phyloP scores from a whole-genome alignment of 2,888 invertebrate species.

The Papilio elwesi region DNA sequence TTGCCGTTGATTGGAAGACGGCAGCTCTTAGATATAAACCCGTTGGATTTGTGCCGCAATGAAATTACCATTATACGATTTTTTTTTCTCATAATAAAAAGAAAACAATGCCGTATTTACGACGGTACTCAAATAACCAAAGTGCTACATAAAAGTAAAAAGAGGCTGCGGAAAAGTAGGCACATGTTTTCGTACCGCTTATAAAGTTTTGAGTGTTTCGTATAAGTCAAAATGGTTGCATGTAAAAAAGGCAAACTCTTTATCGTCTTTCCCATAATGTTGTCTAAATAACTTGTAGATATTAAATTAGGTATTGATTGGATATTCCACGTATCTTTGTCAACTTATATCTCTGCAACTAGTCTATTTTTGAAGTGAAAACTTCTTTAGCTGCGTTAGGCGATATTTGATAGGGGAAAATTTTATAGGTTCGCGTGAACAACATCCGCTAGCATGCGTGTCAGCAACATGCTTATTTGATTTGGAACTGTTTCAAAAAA shows the following conservation, averaged over 20 bases:
- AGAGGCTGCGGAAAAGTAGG: not conserved
- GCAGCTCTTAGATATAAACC: not conserved
- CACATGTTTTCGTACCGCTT: not conserved
- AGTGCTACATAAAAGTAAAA: slow-evolving; percentile 14
- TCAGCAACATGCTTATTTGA: too few species aligned
- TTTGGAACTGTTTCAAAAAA: too few species aligned
- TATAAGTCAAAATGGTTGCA: slow-evolving; percentile 15
- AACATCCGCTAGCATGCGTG: too few species aligned
- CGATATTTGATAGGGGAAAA: too few species aligned
- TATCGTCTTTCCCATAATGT: not conserved
- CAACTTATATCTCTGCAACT: too few species aligned
- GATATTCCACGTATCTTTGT: too few species aligned
- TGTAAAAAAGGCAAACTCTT: not conserved
- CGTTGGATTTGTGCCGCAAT: not conserved
- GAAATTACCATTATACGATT: slow-evolving; percentile 19
- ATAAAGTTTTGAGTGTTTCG: slow-evolving; percentile 25
- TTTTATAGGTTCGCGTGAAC: too few species aligned
- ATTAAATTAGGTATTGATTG: not conserved
- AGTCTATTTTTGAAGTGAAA: too few species aligned
- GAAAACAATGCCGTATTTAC: slow-evolving; percentile 16
- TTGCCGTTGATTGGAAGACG: slow-evolving; percentile 12
- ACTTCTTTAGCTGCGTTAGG: too few species aligned
- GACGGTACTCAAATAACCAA: slow-evolving; percentile 13
- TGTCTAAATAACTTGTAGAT: not conserved
- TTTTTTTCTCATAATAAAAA: slow-evolving; percentile 19